Base-by-base conservation (phyloP, 2,888 invertebrate genomes). In the Ormyrus thymus region DNA sequence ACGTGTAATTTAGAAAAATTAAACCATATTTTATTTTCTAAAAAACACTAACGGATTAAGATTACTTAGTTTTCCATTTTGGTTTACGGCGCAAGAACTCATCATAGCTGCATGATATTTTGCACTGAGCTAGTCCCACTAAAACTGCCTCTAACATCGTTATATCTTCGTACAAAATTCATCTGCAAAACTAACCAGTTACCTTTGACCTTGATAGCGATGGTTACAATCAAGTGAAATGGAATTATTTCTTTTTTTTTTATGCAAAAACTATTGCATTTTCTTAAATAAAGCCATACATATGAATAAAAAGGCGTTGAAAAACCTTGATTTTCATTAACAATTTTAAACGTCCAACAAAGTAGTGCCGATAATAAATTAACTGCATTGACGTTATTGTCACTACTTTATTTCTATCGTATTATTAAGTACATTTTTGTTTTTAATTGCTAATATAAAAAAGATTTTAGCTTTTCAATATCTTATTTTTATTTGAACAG, bases 141-240 rank as follows among this genome's bases (percentile, higher is more conserved):
- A 75, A 75, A 75, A 79, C 71, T 70, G 79, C 58, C 55, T 75
- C 75, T 75, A 75, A 79, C 61, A 61, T 75, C 61, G n/a, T 69
- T 73, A 73, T 66, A 75, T 75, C 61, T 75, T 53, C 61, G 75
- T 79, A 79, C 71, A 75, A 79, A 79, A 79, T 71, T 75, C 66
- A 71, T 66, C 53, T 65, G 59, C 62, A 71, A 29, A 29, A 62
- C 15, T 62, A 62, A 73, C 15, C 68, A 68, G 56, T 64, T 78
- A 58, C 29, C 45, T 73, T 66, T 45, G 55, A 62, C 59, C 62
- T 61, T 50, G 29, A 29, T 4, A 43, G 50, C 46, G 46, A 69
- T 68, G 58, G 51, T 62, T 73, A 62, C 50, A 62, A 48, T 73
- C 58, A 68, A 73, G 50, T 70, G 45, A 9, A 62, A 59, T 65